Conservation (phyloP, 2,888 invertebrate species). For the Euzetes globulus region DNA sequence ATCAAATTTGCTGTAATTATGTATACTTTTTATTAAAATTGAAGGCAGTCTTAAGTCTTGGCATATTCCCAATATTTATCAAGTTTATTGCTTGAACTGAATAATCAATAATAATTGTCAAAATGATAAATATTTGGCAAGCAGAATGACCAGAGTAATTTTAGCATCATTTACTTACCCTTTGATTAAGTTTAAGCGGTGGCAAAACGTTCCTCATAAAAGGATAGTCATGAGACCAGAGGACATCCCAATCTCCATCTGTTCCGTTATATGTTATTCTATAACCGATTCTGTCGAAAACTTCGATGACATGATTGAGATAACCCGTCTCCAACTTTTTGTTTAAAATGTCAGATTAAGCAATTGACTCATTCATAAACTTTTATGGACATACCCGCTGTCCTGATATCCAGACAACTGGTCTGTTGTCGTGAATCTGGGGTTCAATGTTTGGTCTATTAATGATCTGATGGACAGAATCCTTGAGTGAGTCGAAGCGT, state of each 20-base stretch:
- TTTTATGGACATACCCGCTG: conserved; percentile 9
- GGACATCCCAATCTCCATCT: conserved; percentile 65
- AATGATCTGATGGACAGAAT: background rate
- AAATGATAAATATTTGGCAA: too few species aligned
- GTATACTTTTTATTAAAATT: too few species aligned
- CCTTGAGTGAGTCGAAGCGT: conserved; percentile 1
- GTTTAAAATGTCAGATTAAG: background rate
- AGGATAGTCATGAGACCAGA: conserved; percentile 94
- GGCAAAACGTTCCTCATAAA: conserved; percentile 51
- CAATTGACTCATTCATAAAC: background rate
- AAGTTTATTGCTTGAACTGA: too few species aligned
- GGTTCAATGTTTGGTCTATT: background rate
- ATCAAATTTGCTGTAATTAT: too few species aligned
- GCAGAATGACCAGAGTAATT: too few species aligned
- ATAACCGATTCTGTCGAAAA: conserved; percentile 69
- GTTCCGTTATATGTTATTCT: conserved; percentile 42
- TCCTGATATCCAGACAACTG: conserved; percentile 30
- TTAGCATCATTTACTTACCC: conserved; percentile 49
- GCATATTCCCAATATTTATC: too few species aligned
- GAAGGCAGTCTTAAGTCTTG: too few species aligned
- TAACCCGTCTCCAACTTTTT: conserved; percentile 56
- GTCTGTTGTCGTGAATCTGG: background rate
- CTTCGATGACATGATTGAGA: conserved; percentile 69
- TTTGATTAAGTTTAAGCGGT: conserved; percentile 62
- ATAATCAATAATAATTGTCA: too few species aligned